phyloP scores from a whole-genome alignment of 30 jellyfish, hydroid and myxozoan species.

The Aurelia sp. region DNA sequence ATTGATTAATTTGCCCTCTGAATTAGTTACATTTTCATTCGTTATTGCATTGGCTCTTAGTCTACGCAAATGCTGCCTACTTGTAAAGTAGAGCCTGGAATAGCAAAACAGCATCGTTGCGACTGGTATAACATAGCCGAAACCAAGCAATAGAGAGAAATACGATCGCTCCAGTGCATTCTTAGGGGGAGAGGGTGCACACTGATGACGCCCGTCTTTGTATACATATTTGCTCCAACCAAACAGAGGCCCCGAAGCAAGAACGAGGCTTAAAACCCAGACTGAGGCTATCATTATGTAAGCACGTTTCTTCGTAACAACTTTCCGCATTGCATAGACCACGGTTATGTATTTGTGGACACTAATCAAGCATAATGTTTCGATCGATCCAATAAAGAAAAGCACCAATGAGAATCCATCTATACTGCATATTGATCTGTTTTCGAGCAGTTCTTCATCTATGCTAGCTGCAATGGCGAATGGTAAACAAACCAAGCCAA shows the following conservation, averaged over 20 bases:
- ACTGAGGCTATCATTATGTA: slow-evolving; percentile 20
- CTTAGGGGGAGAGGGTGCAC: slow-evolving; percentile 53
- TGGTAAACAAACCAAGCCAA: slow-evolving; percentile 59
- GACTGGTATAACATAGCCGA: slow-evolving; percentile 59
- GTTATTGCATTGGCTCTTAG: slow-evolving; percentile 49
- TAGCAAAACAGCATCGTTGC: slow-evolving; percentile 66
- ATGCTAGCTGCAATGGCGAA: slow-evolving; percentile 64
- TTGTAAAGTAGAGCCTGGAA: slow-evolving; percentile 49
- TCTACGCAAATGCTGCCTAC: slow-evolving; percentile 54
- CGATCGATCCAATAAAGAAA: slow-evolving; percentile 60
- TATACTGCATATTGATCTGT: slow-evolving; percentile 17
- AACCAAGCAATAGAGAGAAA: slow-evolving; percentile 43
- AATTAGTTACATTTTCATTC: not conserved
- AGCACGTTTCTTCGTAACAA: slow-evolving; percentile 54
- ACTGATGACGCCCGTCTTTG: slow-evolving; percentile 73
- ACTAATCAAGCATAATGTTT: slow-evolving; percentile 58
- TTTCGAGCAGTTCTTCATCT: slow-evolving; percentile 19
- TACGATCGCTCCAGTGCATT: not conserved
- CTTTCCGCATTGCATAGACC: slow-evolving; percentile 47
- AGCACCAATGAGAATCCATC: slow-evolving; percentile 71
- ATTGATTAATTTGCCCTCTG: slow-evolving; percentile 60
- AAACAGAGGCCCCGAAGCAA: slow-evolving; percentile 80
- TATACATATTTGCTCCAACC: slow-evolving; percentile 79
- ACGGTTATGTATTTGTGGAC: slow-evolving; percentile 66
- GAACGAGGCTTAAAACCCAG: slow-evolving; percentile 54